Evolutionary conservation across 2,113 vertebrate species (phyloP).

Genomic region (Dicentrarchus labrax): DNA sequence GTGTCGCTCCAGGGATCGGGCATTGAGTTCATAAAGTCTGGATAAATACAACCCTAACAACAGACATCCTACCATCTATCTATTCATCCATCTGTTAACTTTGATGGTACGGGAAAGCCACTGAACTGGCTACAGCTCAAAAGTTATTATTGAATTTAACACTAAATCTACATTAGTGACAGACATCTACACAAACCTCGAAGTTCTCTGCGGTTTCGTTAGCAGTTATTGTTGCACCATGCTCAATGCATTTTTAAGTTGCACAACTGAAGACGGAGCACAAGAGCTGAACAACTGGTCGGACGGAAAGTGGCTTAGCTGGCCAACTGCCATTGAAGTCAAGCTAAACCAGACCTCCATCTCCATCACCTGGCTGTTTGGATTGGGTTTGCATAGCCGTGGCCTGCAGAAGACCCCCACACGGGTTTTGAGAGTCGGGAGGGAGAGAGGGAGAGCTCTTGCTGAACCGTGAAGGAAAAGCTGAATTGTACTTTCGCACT

Average conservation of each 20-base stretch:
- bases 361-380: constrained; percentile 62
- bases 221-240: constrained; percentile 1
- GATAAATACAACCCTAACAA: constrained; percentile 53
- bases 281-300: constrained; percentile 16
- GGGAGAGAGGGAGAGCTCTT: constrained; percentile 8
- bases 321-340: constrained; percentile 34
- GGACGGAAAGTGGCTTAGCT: constrained; percentile 70
- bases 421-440: not conserved
- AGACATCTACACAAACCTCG: not conserved
- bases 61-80: constrained; percentile 36
- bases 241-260: not conserved
- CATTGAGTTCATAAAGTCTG: constrained; percentile 71
- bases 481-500: constrained; percentile 57
- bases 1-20: constrained; percentile 46
- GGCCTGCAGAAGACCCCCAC: constrained; percentile 33
- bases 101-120: not conserved
- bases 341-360: constrained; percentile 31
- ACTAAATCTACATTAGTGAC: not conserved
- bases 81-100: constrained; percentile 32
- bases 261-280: not conserved
- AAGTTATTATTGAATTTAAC: constrained; percentile 18
- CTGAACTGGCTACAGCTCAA: not conserved
- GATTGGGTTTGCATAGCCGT: constrained; percentile 37
- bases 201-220: not conserved
- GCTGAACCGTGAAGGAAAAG: constrained; percentile 51